These are phyloP conservation scores for Forbesichthys agassizii DNA, from an alignment of 2,113 vertebrate genomes.

Conservation along the genomic window DNA sequence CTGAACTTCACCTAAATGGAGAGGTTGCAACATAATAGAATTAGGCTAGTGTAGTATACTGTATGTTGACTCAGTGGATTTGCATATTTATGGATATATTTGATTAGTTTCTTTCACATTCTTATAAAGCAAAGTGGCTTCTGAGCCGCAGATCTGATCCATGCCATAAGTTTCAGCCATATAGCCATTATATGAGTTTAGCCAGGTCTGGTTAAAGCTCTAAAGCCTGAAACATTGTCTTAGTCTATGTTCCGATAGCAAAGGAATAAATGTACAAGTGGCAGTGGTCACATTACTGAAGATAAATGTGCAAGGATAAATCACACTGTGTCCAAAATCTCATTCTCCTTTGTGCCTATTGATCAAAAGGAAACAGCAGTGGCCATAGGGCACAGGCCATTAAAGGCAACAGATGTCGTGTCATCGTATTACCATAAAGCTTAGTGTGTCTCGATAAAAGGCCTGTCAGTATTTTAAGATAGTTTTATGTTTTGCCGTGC, in stretches of 20 bases:
- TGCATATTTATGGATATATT: no score
- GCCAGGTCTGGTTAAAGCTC: neutral
- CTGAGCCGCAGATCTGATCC: neutral
- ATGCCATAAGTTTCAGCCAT: no score
- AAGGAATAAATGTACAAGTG: constrained; percentile 42
- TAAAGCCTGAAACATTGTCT: neutral
- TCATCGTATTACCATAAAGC: constrained; percentile 32
- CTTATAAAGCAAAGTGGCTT: no score
- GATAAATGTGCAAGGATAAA: constrained; percentile 61
- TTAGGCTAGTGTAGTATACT: no score
- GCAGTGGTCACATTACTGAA: constrained; percentile 59
- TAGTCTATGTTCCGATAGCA: constrained; percentile 27
- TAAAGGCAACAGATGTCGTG: constrained; percentile 37
- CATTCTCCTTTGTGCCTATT: constrained; percentile 52
- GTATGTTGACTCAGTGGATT: no score
- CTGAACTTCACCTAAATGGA: no score
- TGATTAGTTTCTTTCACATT: no score
- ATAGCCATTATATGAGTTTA: neutral
- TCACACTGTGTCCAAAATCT: constrained; percentile 55
- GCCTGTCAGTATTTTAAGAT: constrained; percentile 10
- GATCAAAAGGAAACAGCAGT: constrained; percentile 52
- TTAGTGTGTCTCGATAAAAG: constrained; percentile 22
- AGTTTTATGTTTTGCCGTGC: constrained; percentile 4
- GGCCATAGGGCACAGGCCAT: constrained; percentile 44
- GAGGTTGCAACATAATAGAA: no score